Conservation (phyloP, 1,140 invertebrate genomes). For the Diachasma alloeum region DNA sequence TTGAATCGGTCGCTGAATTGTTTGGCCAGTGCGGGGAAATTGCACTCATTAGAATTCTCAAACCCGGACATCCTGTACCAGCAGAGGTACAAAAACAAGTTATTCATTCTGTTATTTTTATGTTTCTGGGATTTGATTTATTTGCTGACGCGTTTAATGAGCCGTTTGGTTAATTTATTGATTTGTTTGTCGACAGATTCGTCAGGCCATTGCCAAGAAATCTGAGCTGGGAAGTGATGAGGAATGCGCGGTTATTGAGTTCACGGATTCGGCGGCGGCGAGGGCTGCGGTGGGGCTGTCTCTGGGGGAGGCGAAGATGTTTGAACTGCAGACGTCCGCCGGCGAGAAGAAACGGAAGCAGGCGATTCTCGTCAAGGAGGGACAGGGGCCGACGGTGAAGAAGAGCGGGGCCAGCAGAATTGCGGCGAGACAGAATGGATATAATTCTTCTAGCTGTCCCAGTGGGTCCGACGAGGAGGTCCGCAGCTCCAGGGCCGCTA, state of each 20-base stretch:
- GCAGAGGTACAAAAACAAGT: slow-evolving; percentile 70
- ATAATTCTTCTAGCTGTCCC: slow-evolving; percentile 70
- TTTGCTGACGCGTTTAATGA: background rate
- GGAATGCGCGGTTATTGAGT: slow-evolving; percentile 89
- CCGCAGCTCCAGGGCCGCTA: slow-evolving; percentile 42
- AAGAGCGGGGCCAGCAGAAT: slow-evolving; percentile 46
- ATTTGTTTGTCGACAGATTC: slow-evolving; percentile 60
- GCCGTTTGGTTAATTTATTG: background rate
- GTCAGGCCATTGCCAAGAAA: slow-evolving; percentile 88
- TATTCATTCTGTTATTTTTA: background rate
- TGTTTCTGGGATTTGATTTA: background rate
- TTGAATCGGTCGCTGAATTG: slow-evolving; percentile 87
- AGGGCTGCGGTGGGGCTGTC: slow-evolving; percentile 77
- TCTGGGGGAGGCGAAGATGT: slow-evolving; percentile 52
- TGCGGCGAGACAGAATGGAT: slow-evolving; percentile 49
- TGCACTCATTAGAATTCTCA: slow-evolving; percentile 82
- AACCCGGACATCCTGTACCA: slow-evolving; percentile 86
- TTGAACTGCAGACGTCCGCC: slow-evolving; percentile 61
- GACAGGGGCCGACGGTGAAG: slow-evolving; percentile 44
- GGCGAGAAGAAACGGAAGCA: slow-evolving; percentile 58
- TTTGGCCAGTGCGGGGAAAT: slow-evolving; percentile 90
- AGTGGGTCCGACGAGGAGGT: slow-evolving; percentile 75
- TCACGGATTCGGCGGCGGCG: slow-evolving; percentile 85
- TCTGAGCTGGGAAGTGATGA: slow-evolving; percentile 81
- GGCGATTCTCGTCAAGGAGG: slow-evolving; percentile 33